A percentile compares a stretch with the other conserved stretches of the same genome.
Conservation (phyloP, 2,113 vertebrate genomes). For the Equus przewalskii region DNA sequence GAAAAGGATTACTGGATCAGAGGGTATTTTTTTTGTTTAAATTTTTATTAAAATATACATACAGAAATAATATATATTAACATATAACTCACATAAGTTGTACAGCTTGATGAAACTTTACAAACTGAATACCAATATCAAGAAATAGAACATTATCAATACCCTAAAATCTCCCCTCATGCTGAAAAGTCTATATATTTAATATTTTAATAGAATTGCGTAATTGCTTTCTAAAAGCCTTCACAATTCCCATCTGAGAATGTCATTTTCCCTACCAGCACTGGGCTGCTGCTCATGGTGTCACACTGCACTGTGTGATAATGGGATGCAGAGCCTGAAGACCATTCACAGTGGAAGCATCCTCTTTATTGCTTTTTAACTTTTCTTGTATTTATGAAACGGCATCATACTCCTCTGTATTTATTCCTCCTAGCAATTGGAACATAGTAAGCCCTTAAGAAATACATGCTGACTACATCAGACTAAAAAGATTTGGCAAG, state of each 20-base stretch:
- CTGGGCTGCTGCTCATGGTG: background rate
- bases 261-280: background rate
- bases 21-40: background rate
- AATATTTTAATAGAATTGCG: background rate
- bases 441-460: slow-evolving; percentile 6
- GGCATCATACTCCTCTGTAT: background rate
- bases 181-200: background rate
- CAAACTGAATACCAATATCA: background rate
- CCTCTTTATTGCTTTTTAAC: background rate
- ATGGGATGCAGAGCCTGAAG: background rate
- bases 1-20: background rate
- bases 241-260: background rate
- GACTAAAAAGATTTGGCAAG: no score
- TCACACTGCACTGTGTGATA: background rate
- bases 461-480: background rate
- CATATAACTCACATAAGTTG: background rate
- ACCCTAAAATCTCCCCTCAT: background rate
- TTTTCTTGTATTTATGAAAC: background rate
- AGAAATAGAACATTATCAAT: background rate
- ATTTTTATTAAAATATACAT: slow-evolving; percentile 21
- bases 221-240: background rate
- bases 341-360: background rate
- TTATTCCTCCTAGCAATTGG: background rate
- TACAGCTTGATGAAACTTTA: background rate
- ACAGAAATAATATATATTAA: background rate